phyloP scores from a whole-genome alignment of 2,888 invertebrate genomes.

The Scrobipalpa costella region DNA sequence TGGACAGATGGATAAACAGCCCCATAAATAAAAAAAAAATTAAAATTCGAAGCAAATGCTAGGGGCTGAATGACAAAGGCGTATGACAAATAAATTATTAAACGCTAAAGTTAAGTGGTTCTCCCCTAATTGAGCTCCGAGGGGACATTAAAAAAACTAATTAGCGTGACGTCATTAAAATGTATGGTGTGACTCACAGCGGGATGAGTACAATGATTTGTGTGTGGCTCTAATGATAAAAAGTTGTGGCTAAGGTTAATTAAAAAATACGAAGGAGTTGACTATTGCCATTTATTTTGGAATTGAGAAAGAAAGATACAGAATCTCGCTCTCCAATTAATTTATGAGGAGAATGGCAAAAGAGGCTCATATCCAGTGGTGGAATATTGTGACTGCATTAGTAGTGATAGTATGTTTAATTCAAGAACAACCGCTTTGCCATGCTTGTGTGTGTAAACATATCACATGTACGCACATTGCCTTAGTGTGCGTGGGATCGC shows the following conservation, averaged over 20 bases:
- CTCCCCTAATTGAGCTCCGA: constrained; percentile 51
- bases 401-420: too few relatives aligned
- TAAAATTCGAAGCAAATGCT: constrained; percentile 3
- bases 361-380: too few relatives aligned
- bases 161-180: constrained; percentile 58
- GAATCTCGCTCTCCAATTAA: too few relatives aligned
- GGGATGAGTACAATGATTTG: background rate
- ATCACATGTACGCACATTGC: too few relatives aligned
- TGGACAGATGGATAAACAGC: background rate
- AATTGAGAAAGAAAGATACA: too few relatives aligned
- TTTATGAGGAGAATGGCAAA: too few relatives aligned
- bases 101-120: constrained; percentile 48
- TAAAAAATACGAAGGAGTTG: too few relatives aligned
- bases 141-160: constrained; percentile 61
- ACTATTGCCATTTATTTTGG: too few relatives aligned
- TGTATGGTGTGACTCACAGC: constrained; percentile 38
- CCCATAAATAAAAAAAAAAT: background rate
- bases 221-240: background rate
- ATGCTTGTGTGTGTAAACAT: too few relatives aligned
- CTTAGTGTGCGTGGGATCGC: too few relatives aligned
- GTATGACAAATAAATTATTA: constrained; percentile 48
- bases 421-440: too few relatives aligned
- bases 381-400: too few relatives aligned
- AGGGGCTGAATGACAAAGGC: constrained; percentile 37
- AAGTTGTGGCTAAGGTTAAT: background rate